These are phyloP conservation scores for Nasonia longicornis DNA, from an alignment of 1,140 invertebrate genomes.

Conservation along the genomic window DNA sequence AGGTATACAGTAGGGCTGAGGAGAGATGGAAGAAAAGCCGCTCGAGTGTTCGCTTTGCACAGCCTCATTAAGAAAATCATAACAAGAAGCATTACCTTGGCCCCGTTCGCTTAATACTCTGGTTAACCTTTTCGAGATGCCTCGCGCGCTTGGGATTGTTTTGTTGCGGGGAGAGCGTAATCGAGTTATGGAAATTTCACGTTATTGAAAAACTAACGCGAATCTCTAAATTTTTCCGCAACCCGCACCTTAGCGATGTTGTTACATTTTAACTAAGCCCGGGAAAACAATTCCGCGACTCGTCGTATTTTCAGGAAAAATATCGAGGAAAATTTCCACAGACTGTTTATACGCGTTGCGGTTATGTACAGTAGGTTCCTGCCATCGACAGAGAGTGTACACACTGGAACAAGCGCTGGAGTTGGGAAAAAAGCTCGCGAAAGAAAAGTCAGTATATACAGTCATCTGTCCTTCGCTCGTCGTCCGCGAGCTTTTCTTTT, in stretches of 20 bases:
- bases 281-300: background rate
- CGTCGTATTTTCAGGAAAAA: background rate
- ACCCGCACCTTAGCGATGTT: background rate
- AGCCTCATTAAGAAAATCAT: slow-evolving; percentile 29
- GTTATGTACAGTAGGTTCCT: background rate
- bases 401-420: background rate
- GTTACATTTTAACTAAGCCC: background rate
- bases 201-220: no score
- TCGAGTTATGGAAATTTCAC: background rate
- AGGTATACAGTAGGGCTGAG: background rate
- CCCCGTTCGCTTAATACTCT: slow-evolving; percentile 1
- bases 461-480: background rate
- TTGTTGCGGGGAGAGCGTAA: no score
- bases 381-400: background rate
- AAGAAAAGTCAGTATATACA: slow-evolving; percentile 1
- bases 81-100: slow-evolving; percentile 10
- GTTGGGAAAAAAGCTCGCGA: background rate
- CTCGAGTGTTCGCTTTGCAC: background rate
- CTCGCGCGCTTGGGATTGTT: background rate
- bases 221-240: background rate
- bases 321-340: background rate
- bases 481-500: background rate
- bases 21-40: background rate
- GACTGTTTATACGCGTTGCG: background rate
- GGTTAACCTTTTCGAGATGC: background rate